Evolutionary conservation across 2,797 vertebrate species (phyloP).

Genomic region (Stomatorhinus walkeri): DNA sequence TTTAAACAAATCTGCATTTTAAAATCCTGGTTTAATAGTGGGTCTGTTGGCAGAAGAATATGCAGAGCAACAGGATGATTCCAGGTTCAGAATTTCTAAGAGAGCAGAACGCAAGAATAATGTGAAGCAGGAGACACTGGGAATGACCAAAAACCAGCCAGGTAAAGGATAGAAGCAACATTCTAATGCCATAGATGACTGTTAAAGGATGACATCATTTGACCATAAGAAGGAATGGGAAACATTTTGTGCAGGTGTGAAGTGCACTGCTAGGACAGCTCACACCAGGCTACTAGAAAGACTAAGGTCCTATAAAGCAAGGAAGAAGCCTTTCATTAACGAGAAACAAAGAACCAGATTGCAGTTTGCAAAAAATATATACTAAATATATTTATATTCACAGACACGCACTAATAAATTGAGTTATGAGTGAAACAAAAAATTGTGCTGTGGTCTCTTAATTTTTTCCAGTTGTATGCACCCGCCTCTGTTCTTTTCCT

Average conservation of each 20-base stretch:
- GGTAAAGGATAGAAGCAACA: not conserved
- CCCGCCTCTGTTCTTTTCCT: not conserved
- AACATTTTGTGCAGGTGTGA: not conserved
- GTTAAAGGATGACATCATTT: not conserved
- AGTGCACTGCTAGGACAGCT: not conserved
- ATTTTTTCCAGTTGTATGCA: not conserved
- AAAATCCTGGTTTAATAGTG: not conserved
- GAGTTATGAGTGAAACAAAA: not conserved
- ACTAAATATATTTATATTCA: not conserved
- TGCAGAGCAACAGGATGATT: not conserved
- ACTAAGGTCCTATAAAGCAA: not conserved
- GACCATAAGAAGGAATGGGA: not conserved
- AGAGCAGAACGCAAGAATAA: not conserved
- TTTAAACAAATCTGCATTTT: not conserved
- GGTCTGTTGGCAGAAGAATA: not conserved
- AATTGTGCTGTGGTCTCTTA: not conserved
- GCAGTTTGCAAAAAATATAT: not conserved
- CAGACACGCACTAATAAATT: not conserved
- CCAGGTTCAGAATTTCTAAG: too few relatives aligned
- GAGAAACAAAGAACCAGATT: not conserved
- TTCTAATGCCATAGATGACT: not conserved
- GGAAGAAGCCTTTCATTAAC: not conserved
- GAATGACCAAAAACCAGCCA: not conserved
- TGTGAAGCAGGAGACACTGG: not conserved
- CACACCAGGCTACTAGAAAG: not conserved